These are phyloP conservation scores for Conops quadrifasciatus DNA, from an alignment of 2,888 invertebrate genomes.

Conservation along the genomic window DNA sequence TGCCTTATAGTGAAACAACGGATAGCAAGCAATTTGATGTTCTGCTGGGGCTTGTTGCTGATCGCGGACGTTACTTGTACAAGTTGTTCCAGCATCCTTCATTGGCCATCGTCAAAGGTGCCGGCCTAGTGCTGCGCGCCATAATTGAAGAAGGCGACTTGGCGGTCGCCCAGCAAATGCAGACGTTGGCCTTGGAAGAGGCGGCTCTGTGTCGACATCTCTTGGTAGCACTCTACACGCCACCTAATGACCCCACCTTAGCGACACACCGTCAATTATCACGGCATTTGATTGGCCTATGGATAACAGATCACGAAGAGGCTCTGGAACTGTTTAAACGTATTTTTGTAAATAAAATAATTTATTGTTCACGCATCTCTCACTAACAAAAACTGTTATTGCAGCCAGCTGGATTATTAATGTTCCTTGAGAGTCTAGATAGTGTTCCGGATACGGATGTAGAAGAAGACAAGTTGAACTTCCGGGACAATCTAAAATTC, in stretches of 20 bases:
- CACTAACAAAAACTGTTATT: conserved; percentile 3
- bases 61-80: conserved; percentile 88
- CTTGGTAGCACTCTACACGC: conserved; percentile 86
- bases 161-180: conserved; percentile 93
- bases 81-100: conserved; percentile 89
- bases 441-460: conserved; percentile 72
- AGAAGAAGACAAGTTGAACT: conserved; percentile 76
- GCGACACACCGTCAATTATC: conserved; percentile 91
- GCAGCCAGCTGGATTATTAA: conserved; percentile 90
- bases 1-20: conserved; percentile 99
- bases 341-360: conserved; percentile 76
- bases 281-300: conserved; percentile 91
- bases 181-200: conserved; percentile 93
- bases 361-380: not conserved
- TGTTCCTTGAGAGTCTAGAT: conserved; percentile 88
- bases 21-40: conserved; percentile 96
- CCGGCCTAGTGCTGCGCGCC: conserved; percentile 96
- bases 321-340: conserved; percentile 86
- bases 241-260: conserved; percentile 80
- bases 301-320: conserved; percentile 94
- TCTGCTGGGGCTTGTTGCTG: conserved; percentile 92
- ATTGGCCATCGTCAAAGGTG: conserved; percentile 97
- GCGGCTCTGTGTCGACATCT: conserved; percentile 95
- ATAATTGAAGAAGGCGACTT: conserved; percentile 96
- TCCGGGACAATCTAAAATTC: conserved; percentile 93